Base-by-base conservation (phyloP, 1,140 invertebrate genomes). In the Drosophila parabipectinata region DNA sequence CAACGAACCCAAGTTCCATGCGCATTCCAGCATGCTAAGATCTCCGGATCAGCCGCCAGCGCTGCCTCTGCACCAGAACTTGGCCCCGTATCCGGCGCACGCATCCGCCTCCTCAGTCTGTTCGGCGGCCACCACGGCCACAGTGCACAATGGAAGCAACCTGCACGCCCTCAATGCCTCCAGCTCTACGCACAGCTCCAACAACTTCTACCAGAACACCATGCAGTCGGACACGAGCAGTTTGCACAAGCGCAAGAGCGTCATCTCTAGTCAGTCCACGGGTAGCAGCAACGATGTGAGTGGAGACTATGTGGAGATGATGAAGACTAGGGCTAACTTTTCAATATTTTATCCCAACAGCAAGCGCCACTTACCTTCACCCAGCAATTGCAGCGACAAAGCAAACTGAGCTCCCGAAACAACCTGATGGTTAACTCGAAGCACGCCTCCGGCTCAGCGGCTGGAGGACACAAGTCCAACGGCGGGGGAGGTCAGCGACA, bases 371-470 rank as follows among this genome's bases (percentile, higher is more conserved):
- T 95, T 50, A 94, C 95, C 30, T 96, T 96, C 79, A 96, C 96
- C 1, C 96, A 96, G 90, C 96, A 96, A 92, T 89, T 97, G 28
- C 96, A 97, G 72, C 93, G 90, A 52, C 91, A 92, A 56, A 91
- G 83, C 50, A 91, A 91, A 54, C 79, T 92, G 0, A 91, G 82
- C 67, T 91, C 89, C 26, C 89, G 91, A 30, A 91, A 92, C 56
- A 92, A 91, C 78, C 84, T 91, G 37, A 85, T 92, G 71, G 71
- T 90, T 24, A 92, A 80, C 64, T 85, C 89, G 12, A 92, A 94
- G 77, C 94, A 94, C 77, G 78, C 79, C 32, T 85, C 84, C 5
- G 56, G 84, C 0, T 84, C 89, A 0, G 81, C 44, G 4, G 75
- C 72, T n/a, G 53, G 61, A 26, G 76, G 63, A 1, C 83, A 88